Conservation (phyloP, 2,888 invertebrate species). For the Opisthograptis luteolata region DNA sequence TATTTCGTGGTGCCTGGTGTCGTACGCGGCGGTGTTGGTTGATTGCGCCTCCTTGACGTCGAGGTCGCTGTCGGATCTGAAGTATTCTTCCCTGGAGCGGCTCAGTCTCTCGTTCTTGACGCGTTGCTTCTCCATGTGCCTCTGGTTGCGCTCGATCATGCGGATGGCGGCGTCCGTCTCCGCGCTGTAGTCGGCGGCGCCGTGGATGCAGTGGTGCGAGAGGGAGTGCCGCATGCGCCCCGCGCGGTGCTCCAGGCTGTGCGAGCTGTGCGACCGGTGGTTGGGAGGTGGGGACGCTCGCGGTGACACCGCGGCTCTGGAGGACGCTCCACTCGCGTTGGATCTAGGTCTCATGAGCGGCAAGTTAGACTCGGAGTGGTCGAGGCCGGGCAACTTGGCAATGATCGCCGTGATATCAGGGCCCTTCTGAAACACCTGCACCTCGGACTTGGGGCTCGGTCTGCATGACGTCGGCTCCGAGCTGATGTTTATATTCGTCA, state of each 20-base stretch:
- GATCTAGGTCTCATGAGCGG: slow-evolving; percentile 81
- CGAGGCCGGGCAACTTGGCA: slow-evolving; percentile 85
- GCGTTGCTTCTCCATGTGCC: slow-evolving; percentile 84
- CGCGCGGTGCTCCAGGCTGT: slow-evolving; percentile 74
- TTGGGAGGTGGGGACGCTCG: slow-evolving; percentile 54
- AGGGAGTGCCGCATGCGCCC: slow-evolving; percentile 73
- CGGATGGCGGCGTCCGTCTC: slow-evolving; percentile 84
- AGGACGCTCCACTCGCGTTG: slow-evolving; percentile 84
- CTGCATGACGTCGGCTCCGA: slow-evolving; percentile 74
- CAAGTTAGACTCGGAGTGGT: slow-evolving; percentile 68
- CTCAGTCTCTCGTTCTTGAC: slow-evolving; percentile 70
- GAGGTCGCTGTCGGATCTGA: slow-evolving; percentile 71
- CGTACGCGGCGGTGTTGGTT: slow-evolving; percentile 40
- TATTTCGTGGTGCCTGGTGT: slow-evolving; percentile 63
- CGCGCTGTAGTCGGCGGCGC: slow-evolving; percentile 81
- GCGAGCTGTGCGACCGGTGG: slow-evolving; percentile 74
- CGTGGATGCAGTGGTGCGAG: slow-evolving; percentile 77
- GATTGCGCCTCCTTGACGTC: slow-evolving; percentile 62
- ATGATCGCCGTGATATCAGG: slow-evolving; percentile 91
- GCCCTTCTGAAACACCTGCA: slow-evolving; percentile 90
- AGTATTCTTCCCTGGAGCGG: slow-evolving; percentile 71
- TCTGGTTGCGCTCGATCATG: slow-evolving; percentile 85
- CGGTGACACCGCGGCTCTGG: slow-evolving; percentile 73
- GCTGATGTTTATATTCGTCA: slow-evolving; percentile 89
- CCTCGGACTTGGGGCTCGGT: slow-evolving; percentile 80